Evolutionary conservation across 2,888 invertebrate genomes (phyloP), one percentile per base, ranked within the genome.

Genomic region (Alviniconcha strummeri): DNA sequence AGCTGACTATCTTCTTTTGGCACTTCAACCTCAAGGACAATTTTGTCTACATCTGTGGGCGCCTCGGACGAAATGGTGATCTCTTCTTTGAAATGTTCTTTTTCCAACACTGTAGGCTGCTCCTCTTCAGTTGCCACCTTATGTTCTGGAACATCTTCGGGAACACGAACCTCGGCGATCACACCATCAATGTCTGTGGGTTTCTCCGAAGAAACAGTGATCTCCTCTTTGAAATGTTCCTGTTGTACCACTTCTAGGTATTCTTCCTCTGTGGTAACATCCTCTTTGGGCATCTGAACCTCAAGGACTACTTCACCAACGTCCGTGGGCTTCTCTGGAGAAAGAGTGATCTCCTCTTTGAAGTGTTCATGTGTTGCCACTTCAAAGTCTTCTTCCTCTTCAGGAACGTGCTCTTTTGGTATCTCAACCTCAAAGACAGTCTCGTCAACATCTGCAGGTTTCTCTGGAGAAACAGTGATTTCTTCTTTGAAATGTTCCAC

Each of bases 111-210:
- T 57, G 11, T 77, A 77, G n/a, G 69, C 13, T 36, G 77, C 19
- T 57, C 19, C 54, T 69, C 80, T 67, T 80, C 80, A n/a, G 75
- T 52, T 8, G 77, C 67, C 54, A 81, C 69, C 19, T 79, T 57
- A 81, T 83, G 80, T 15, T 78, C 64, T 9, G 81, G 77, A 11
- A 69, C 60, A 56, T 85, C 83, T 2, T 77, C 76, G 80, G 56
- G 75, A 71, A 56, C 77, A 57, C 17, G n/a, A 76, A 72, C 82
- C 36, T 80, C 77, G 81, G 77, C 13, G n/a, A 11, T 57, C 64
- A 71, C 55, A 81, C 64, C 19, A 84, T 54, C 84, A 80, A 81
- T 83, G 55, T 80, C 83, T 9, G 71, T 57, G 13, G 83, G 54
- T 75, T 77, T 71, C 74, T 81, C 82, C 82, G 60, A 36, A 64